Conservation (phyloP, 92 coral and sea anemone genomes). For the Actinostola sp. region DNA sequence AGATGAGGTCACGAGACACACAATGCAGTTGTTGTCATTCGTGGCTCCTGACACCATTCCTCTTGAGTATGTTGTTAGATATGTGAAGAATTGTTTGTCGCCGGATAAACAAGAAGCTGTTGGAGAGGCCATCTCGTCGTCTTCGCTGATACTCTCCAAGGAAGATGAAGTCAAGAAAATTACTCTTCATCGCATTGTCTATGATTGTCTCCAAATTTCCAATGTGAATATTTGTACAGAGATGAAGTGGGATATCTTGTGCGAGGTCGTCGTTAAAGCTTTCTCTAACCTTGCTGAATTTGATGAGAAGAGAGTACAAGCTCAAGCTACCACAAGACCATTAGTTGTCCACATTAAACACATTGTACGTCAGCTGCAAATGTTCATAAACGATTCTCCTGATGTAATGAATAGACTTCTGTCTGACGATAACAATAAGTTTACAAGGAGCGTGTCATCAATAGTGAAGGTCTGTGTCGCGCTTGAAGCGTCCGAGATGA, state of each 20-base stretch:
- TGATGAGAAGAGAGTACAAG: not conserved
- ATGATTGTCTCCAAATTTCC: not conserved
- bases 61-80: conserved; percentile 14
- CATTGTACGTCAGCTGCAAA: not conserved
- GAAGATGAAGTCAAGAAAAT: not conserved
- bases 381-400: not conserved
- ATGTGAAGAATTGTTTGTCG: not conserved
- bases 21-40: conserved; percentile 20
- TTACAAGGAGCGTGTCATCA: not conserved
- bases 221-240: not conserved
- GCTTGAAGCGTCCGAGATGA: not conserved
- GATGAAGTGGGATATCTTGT: not conserved
- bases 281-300: not conserved
- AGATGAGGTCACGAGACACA: not conserved
- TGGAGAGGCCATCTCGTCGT: not conserved
- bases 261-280: not conserved
- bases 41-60: conserved; percentile 10
- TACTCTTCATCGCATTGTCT: conserved; percentile 14
- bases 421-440: not conserved
- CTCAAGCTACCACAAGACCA: not conserved
- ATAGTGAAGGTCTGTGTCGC: not conserved
- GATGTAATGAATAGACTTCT: not conserved
- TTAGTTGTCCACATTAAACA: not conserved
- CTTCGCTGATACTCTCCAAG: conserved; percentile 25
- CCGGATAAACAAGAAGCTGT: conserved; percentile 15